These are phyloP conservation scores for Percina caprodes DNA, from an alignment of 2,113 vertebrate species.

Conservation along the genomic window DNA sequence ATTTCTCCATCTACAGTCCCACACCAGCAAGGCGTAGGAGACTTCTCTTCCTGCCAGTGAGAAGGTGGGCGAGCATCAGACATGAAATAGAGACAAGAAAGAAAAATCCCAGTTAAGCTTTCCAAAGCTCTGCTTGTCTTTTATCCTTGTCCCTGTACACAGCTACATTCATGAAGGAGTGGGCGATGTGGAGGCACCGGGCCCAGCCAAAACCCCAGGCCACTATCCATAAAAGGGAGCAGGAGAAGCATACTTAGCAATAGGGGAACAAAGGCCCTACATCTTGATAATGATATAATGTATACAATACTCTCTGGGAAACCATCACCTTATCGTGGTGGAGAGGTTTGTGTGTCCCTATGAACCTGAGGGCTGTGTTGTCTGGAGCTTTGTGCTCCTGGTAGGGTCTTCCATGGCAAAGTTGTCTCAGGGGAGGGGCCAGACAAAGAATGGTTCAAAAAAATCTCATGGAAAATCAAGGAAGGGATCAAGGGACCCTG, in stretches of 20 bases:
- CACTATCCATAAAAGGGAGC: constrained; percentile 11
- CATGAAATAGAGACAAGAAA: constrained; percentile 47
- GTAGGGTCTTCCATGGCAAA: too few relatives aligned
- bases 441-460: too few relatives aligned
- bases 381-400: too few relatives aligned
- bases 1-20: constrained; percentile 68
- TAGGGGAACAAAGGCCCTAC: background rate
- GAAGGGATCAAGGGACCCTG: too few relatives aligned
- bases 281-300: constrained; percentile 27
- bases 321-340: too few relatives aligned
- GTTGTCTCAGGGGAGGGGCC: too few relatives aligned
- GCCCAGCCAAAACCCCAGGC: constrained; percentile 50
- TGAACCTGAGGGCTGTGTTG: too few relatives aligned
- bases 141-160: constrained; percentile 48
- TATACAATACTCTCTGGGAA: background rate
- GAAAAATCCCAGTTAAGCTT: constrained; percentile 21
- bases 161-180: constrained; percentile 39
- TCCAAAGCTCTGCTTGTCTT: constrained; percentile 42
- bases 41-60: constrained; percentile 65
- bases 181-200: constrained; percentile 46
- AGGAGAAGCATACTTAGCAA: constrained; percentile 5
- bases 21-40: constrained; percentile 68
- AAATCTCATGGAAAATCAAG: too few relatives aligned
- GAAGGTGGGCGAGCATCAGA: constrained; percentile 72
- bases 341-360: too few relatives aligned